Conservation (phyloP, 2,113 vertebrate genomes). For the Bolborhynchus lineola region DNA sequence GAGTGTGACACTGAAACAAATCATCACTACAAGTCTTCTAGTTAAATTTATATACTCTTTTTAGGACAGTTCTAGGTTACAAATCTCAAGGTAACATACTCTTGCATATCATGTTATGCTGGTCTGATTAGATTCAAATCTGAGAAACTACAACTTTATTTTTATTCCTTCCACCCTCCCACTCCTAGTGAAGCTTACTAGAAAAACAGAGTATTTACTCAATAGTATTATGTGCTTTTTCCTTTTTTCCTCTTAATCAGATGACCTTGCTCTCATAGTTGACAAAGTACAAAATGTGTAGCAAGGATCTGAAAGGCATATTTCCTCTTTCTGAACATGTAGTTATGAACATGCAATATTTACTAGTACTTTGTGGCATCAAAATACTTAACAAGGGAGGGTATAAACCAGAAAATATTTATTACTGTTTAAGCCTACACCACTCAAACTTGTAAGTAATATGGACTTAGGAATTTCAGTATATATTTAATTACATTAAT, state of each 20-base stretch:
- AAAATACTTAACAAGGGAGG: neutral
- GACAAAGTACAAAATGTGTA: neutral
- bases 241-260: neutral
- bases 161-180: neutral
- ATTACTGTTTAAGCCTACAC: neutral
- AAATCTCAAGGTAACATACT: neutral
- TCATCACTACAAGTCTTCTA: neutral
- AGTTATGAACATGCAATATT: neutral
- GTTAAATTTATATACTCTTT: neutral
- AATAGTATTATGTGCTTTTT: neutral
- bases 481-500: neutral
- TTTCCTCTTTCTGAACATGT: neutral
- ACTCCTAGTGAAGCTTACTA: neutral
- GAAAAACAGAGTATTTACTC: neutral
- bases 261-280: neutral
- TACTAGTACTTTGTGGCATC: neutral
- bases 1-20: rapidly evolving
- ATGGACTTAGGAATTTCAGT: neutral
- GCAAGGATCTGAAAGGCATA: neutral
- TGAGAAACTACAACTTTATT: neutral
- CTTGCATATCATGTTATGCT: neutral
- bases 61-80: neutral
- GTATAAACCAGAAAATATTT: neutral
- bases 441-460: neutral
- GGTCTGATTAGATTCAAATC: neutral